phyloP scores from a whole-genome alignment of 53 echinoderm and acorn worm genomes.

The Apostichopus leukothele region DNA sequence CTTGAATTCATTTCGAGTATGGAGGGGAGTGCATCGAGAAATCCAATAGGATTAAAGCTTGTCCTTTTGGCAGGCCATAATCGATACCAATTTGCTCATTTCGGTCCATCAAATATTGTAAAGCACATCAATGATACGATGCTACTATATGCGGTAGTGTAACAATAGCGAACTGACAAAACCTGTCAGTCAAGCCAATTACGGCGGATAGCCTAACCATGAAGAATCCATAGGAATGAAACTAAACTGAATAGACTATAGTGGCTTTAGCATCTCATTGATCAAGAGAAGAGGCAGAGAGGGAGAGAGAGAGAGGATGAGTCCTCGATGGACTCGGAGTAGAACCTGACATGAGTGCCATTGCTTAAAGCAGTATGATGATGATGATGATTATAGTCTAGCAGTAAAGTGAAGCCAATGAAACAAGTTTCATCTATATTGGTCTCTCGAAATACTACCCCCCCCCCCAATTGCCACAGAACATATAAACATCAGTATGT shows the following conservation, averaged over 20 bases:
- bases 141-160: neutral
- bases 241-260: neutral
- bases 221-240: conserved; percentile 12
- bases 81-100: conserved; percentile 37
- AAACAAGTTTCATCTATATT: too few relatives aligned
- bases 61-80: conserved; percentile 19
- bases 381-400: too few relatives aligned
- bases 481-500: neutral
- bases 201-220: conserved; percentile 12
- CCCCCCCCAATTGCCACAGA: neutral
- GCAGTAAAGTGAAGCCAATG: too few relatives aligned
- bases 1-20: conserved; percentile 6
- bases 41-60: neutral
- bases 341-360: neutral
- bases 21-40: neutral
- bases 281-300: neutral
- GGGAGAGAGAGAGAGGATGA: neutral
- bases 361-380: neutral
- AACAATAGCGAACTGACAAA: conserved; percentile 1
- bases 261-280: neutral
- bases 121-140: conserved; percentile 6
- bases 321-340: neutral
- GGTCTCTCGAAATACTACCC: neutral
- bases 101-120: conserved; percentile 30
- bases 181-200: conserved; percentile 19